Evolutionary conservation across 1,140 invertebrate species (phyloP).

Genomic region (Neodiprion virginianus): DNA sequence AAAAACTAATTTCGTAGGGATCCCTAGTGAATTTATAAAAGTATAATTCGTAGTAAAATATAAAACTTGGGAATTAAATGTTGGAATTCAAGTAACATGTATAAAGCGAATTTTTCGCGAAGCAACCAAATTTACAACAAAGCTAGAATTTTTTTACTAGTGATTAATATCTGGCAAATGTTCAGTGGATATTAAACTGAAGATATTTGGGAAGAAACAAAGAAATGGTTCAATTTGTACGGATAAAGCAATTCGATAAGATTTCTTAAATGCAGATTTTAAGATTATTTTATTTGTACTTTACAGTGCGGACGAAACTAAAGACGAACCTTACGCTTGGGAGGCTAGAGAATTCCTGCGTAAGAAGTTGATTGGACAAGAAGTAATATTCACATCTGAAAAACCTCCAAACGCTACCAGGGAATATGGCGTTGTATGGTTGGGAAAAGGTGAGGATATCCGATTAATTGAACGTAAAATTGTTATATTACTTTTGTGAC

Average conservation of each 20-base stretch:
- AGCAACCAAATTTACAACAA: neutral
- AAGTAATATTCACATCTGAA: slow-evolving; percentile 81
- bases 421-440: slow-evolving; percentile 88
- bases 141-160: no score
- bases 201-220: slow-evolving; percentile 17
- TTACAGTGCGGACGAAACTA: slow-evolving; percentile 69
- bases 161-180: neutral
- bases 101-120: slow-evolving; percentile 8
- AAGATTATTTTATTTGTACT: slow-evolving; percentile 27
- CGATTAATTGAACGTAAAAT: neutral
- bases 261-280: slow-evolving; percentile 16
- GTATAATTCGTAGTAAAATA: no score
- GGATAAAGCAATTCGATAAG: neutral
- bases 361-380: slow-evolving; percentile 90
- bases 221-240: slow-evolving; percentile 21
- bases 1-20: no score
- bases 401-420: slow-evolving; percentile 77
- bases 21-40: no score
- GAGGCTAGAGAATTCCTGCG: slow-evolving; percentile 94
- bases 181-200: slow-evolving; percentile 9
- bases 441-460: slow-evolving; percentile 74
- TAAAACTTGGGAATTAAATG: slow-evolving; percentile 37
- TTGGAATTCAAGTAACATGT: slow-evolving; percentile 30
- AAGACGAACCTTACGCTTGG: slow-evolving; percentile 95
- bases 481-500: no score